Percentiles rank a stretch among this genome's conserved stretches.
These are phyloP conservation scores for Champsocephalus esox DNA, from an alignment of 2,797 vertebrate genomes.

Conservation along the genomic window DNA sequence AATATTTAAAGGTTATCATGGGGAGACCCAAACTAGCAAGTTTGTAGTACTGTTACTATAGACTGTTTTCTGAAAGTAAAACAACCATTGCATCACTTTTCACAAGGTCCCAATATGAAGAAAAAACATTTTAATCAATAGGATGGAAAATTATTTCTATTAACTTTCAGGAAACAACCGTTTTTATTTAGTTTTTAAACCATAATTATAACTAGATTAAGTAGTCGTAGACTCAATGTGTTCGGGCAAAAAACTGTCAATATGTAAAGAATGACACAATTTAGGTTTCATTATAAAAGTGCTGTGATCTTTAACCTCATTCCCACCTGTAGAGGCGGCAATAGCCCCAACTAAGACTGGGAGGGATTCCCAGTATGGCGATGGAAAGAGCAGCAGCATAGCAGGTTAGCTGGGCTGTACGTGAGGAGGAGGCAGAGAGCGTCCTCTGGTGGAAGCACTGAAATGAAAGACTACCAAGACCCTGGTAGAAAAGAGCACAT, in stretches of 20 bases:
- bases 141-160: not conserved
- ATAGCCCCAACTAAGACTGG: conserved; percentile 62
- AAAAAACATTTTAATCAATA: not conserved
- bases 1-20: not conserved
- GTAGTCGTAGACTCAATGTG: too few species aligned
- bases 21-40: not conserved
- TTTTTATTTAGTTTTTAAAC: not conserved
- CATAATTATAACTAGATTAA: not conserved
- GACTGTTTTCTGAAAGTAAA: not conserved
- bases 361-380: conserved; percentile 61
- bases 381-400: conserved; percentile 52
- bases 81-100: not conserved
- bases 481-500: conserved; percentile 25
- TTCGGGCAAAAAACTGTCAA: too few species aligned
- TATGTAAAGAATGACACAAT: too few species aligned
- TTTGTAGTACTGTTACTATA: not conserved
- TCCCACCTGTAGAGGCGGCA: conserved; percentile 66
- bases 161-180: not conserved
- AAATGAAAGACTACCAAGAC: conserved; percentile 59
- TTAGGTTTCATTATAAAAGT: not conserved
- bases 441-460: conserved; percentile 77
- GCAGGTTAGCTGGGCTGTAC: conserved; percentile 62
- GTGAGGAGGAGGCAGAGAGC: conserved; percentile 60
- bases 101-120: not conserved
- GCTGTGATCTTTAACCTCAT: not conserved